phyloP scores from a whole-genome alignment of 2,113 vertebrate species.

The Anhinga rufa region DNA sequence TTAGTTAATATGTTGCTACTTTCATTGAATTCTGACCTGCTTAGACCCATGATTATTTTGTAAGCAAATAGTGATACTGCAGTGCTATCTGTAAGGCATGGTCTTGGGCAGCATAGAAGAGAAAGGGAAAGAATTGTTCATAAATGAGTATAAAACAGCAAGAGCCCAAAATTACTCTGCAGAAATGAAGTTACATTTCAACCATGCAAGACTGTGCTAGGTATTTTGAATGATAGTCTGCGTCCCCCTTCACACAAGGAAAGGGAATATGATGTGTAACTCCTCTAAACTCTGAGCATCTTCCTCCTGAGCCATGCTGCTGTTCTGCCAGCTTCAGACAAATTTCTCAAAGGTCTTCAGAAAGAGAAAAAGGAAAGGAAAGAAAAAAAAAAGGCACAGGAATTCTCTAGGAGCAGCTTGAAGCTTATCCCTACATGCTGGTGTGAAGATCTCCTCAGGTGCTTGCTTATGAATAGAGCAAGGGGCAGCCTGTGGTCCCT shows the following conservation, averaged over 20 bases:
- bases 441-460: neutral
- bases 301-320: neutral
- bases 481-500: neutral
- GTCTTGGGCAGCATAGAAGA: neutral
- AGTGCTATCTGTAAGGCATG: neutral
- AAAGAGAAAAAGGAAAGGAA: neutral
- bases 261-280: neutral
- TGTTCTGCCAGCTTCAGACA: neutral
- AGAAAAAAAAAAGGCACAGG: too few species aligned
- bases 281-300: neutral
- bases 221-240: neutral
- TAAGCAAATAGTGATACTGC: neutral
- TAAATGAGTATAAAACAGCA: neutral
- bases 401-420: neutral
- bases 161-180: neutral
- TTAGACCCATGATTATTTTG: neutral
- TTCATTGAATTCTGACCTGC: neutral
- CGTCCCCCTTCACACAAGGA: neutral
- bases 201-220: rapidly evolving
- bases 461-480: neutral
- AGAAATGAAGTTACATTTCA: neutral
- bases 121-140: neutral
- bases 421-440: neutral
- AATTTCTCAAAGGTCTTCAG: neutral
- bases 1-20: neutral